Evolutionary conservation across 2,797 vertebrate genomes (phyloP), one percentile per base, ranked within the genome.

Genomic region (Lepus oiostolus): DNA sequence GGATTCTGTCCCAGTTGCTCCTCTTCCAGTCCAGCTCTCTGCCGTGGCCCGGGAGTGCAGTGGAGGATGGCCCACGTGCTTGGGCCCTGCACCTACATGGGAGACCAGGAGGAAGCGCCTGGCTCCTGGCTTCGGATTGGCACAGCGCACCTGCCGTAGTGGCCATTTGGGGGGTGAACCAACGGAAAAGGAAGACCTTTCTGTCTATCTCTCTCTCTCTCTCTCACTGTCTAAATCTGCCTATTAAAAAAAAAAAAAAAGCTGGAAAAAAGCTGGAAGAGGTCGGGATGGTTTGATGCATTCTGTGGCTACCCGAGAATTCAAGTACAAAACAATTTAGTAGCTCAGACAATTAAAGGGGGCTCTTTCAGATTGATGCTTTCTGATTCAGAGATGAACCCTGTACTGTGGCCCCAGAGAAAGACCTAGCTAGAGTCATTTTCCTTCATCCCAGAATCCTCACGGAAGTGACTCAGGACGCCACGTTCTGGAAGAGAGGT

Each of bases 401-500:
- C 81, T 68, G 68, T 68, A 65, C 21, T 93, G 75, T 42, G 76
- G 71, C 80, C 72, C 52, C 85, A 94, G 96, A 95, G 96, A 88
- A 88, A 94, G 65, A 90, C 96, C 71, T 88, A 79, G 85, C 85
- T 94, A 72, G 93, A 50, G 50, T 83, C 28, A 90, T 77, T 88
- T 89, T 95, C 85, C 93, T 94, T 85, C 54, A 82, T 88, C 67
- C 76, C 72, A 70, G 91, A 91, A 85, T 91, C 80, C 76, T 35
- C 80, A 82, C 92, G 92, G 85, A 96, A 97, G 93, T 90, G 85
- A 83, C n/a, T 65, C 92, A 93, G 93, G 86, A 84, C 65, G 65
- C n/a, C 42, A 80, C 63, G 16, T 68, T 80, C 62, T 74, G 85
- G 89, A 94, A 90, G 89, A 90, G 13, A 6, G 65, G 71, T 9